phyloP scores from a whole-genome alignment of 2,888 invertebrate genomes.

The Ochropleura leucogaster region DNA sequence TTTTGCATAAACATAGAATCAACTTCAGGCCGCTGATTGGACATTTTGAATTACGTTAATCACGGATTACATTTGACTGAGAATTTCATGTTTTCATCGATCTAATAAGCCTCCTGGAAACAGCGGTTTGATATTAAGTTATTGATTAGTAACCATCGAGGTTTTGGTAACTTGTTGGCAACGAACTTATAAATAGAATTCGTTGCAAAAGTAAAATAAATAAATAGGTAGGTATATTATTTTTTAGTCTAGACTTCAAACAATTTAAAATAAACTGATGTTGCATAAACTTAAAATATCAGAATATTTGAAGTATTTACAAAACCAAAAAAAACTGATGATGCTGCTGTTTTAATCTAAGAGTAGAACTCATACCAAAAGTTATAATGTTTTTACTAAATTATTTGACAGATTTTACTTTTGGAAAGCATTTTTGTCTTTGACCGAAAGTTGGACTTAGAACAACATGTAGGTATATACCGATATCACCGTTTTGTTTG shows the following conservation, averaged over 20 bases:
- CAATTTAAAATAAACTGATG: constrained; percentile 50
- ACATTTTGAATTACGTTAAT: constrained; percentile 73
- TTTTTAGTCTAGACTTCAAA: constrained; percentile 22
- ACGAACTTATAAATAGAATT: constrained; percentile 17
- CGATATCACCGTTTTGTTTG: constrained; percentile 2
- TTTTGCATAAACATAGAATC: constrained; percentile 86
- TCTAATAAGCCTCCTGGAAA: constrained; percentile 73
- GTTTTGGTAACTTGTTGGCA: background rate
- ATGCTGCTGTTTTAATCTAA: background rate
- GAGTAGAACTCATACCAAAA: too few relatives aligned
- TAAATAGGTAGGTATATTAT: too few relatives aligned
- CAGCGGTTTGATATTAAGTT: constrained; percentile 30
- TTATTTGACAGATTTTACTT: constrained; percentile 33
- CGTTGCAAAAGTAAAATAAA: constrained; percentile 26
- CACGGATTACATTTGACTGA: constrained; percentile 47
- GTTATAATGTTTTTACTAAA: constrained; percentile 19
- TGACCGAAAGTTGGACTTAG: background rate
- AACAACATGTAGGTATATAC: too few relatives aligned
- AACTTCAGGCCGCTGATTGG: constrained; percentile 79
- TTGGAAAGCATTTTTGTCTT: constrained; percentile 1
- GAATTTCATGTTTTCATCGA: constrained; percentile 71
- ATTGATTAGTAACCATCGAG: constrained; percentile 23
- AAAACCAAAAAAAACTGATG: constrained; percentile 58
- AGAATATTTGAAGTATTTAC: constrained; percentile 56
- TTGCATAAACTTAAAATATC: constrained; percentile 34